These are phyloP conservation scores for Ridgeia piscesae DNA, from an alignment of 1,140 invertebrate genomes.

Conservation along the genomic window DNA sequence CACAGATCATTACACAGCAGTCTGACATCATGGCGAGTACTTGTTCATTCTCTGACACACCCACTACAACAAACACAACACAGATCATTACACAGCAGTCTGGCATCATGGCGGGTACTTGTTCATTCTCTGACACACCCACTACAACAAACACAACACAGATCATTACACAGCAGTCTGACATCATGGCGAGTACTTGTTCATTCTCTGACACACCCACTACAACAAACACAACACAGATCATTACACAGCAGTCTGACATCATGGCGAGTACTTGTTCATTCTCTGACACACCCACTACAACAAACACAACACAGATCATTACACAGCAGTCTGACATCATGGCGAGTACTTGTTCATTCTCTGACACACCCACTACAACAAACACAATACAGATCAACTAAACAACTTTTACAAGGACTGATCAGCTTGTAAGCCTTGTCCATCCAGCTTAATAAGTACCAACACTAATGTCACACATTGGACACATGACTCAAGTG, in stretches of 20 bases:
- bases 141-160: background rate
- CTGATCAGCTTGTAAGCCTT: background rate
- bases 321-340: background rate
- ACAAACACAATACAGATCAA: background rate
- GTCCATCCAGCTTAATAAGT: background rate
- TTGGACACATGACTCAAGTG: background rate
- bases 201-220: background rate
- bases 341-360: background rate
- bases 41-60: slow-evolving; percentile 11
- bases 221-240: background rate
- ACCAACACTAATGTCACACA: background rate
- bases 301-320: background rate
- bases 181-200: too few species aligned
- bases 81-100: too few species aligned
- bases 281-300: background rate
- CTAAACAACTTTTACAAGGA: background rate
- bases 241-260: too few species aligned
- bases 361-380: slow-evolving; percentile 5
- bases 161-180: too few species aligned
- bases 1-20: slow-evolving; percentile 30
- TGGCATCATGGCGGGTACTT: background rate
- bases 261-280: too few species aligned
- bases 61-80: background rate
- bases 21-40: background rate
- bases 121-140: background rate